phyloP scores from a whole-genome alignment of 2,113 vertebrate genomes.

The Triplophysa rosa region DNA sequence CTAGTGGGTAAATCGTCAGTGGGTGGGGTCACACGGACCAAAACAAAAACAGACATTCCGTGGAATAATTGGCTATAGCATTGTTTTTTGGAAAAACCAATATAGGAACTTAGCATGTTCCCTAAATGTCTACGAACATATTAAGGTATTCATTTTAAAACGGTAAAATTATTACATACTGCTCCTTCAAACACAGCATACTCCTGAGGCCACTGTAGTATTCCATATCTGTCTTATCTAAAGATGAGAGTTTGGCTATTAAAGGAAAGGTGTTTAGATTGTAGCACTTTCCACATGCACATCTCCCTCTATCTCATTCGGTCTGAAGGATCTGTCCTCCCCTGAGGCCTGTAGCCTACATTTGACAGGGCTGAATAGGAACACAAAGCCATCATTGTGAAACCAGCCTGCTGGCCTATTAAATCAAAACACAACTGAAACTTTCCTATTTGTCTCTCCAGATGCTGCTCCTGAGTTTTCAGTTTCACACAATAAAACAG shows the following conservation, averaged over 20 bases:
- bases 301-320: neutral
- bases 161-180: no score
- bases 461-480: slow-evolving; percentile 17
- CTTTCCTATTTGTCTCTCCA: slow-evolving; percentile 15
- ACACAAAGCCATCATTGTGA: slow-evolving; percentile 26
- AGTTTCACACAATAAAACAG: neutral
- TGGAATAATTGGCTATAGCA: no score
- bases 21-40: no score
- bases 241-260: neutral
- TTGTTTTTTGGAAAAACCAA: no score
- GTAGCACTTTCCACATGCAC: neutral
- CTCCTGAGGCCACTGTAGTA: neutral
- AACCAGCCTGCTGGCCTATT: slow-evolving; percentile 16
- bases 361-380: neutral
- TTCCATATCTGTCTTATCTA: neutral
- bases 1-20: no score
- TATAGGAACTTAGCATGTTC: no score
- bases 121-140: no score
- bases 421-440: slow-evolving; percentile 18
- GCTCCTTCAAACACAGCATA: neutral
- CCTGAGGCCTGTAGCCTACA: neutral
- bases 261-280: neutral
- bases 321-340: slow-evolving; percentile 1
- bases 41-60: no score
- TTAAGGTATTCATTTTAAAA: no score